A percentile compares a stretch with the other conserved stretches of the same genome.
phyloP scores from a whole-genome alignment of 2,113 vertebrate genomes.

The Toxotes chatareus region DNA sequence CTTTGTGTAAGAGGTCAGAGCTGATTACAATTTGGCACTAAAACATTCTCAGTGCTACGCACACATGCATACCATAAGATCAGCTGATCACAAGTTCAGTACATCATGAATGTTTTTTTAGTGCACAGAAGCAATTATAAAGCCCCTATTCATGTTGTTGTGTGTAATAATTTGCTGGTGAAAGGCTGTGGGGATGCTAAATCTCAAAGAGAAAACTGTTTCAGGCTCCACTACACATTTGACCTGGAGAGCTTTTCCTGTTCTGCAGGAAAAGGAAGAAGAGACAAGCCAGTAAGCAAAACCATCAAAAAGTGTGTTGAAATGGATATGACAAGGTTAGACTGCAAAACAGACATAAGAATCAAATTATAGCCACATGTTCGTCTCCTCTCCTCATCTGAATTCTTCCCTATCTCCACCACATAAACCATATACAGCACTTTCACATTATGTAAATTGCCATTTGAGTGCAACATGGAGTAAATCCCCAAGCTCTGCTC shows the following conservation, averaged over 20 bases:
- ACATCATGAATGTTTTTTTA: background rate
- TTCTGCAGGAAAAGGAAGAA: background rate
- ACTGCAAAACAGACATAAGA: constrained; percentile 20
- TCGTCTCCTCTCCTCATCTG: constrained; percentile 40
- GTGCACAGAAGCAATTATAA: background rate
- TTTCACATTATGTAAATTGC: constrained; percentile 44
- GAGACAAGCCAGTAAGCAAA: background rate
- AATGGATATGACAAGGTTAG: constrained; percentile 31
- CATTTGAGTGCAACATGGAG: constrained; percentile 39
- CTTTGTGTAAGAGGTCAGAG: constrained; percentile 11
- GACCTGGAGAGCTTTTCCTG: background rate
- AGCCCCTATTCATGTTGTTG: background rate
- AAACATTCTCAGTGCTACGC: background rate
- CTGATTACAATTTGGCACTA: background rate
- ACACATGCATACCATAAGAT: background rate
- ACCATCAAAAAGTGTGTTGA: background rate
- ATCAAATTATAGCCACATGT: constrained; percentile 7
- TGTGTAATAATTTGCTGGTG: background rate
- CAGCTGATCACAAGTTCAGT: background rate
- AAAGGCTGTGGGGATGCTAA: background rate
- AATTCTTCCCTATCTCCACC: constrained; percentile 33
- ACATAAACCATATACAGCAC: constrained; percentile 38
- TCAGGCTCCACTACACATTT: background rate
- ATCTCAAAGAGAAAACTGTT: background rate
- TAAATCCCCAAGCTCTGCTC: constrained; percentile 31